Evolutionary conservation across 1,140 invertebrate genomes (phyloP), one percentile per base, ranked within the genome.

Genomic region (Leptinotarsa defecta): DNA sequence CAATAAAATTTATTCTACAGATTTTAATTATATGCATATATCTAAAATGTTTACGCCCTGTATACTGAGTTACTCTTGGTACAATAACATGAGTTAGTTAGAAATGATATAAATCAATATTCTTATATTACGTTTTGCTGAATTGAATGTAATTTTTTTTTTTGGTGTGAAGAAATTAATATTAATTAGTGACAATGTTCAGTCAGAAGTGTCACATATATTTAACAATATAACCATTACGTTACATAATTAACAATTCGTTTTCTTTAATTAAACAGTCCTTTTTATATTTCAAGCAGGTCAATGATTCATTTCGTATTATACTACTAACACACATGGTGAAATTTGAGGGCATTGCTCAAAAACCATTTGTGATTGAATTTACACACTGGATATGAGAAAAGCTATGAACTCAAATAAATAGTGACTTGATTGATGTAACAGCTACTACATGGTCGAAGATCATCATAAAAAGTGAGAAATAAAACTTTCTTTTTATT

Each of bases 11-110:
- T 73, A 11, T 67, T 34, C 71, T 73, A 73, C 27, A 73, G 64
- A 64, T 49, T 70, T 20, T 48, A 48, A 49, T 48, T 70, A 70
- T 70, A 70, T 20, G 63, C 63, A 73, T 73, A 73, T 73, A 73
- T 64, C 61, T 73, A 73, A 57, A 71, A 57, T 17, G 34, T 70
- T 20, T 70, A 70, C 63, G 52, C 71, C 71, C 71, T 73, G 71
- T 73, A 73, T 73, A 73, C 62, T 73, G 61, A 43, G 71, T 73
- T 72, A 73, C 52, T 64, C 52, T 73, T 73, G 71, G 71, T 73
- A 62, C 71, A 72, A 72, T 19, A 72, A 72, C 71, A 43, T 70
- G 68, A 70, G 19, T 48, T n/a, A 57, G 52, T 57, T 27, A 8
- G 63, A 70, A 71, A 61, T 48, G 13, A 48, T 24, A 24, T 11